A percentile compares a stretch with the other conserved stretches of the same genome.
phyloP scores from a whole-genome alignment of 2,888 invertebrate genomes.

The Hedya salicella region DNA sequence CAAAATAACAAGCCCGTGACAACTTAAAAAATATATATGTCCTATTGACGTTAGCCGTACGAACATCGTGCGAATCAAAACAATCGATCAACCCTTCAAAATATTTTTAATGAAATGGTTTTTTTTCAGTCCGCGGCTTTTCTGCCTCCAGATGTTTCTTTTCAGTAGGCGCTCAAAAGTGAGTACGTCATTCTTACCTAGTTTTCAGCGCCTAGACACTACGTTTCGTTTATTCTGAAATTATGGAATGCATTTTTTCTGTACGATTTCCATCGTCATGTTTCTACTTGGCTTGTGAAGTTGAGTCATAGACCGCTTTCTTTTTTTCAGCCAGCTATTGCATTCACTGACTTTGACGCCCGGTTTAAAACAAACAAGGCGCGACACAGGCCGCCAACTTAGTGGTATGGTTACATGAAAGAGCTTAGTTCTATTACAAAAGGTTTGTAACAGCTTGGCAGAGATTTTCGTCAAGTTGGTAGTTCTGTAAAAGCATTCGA shows the following conservation, averaged over 20 bases:
- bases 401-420: not conserved
- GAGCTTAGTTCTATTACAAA: not conserved
- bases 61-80: too few relatives aligned
- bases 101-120: too few relatives aligned
- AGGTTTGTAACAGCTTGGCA: not conserved
- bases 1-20: conserved; percentile 5
- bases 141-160: too few relatives aligned
- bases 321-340: conserved; percentile 18
- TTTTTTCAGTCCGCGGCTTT: too few relatives aligned
- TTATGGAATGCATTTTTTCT: too few relatives aligned
- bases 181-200: too few relatives aligned
- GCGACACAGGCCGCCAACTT: not conserved
- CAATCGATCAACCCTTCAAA: too few relatives aligned
- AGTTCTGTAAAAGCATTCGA: conserved; percentile 25
- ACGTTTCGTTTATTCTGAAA: too few relatives aligned
- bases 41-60: too few relatives aligned
- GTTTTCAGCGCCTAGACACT: too few relatives aligned
- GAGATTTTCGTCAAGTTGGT: not conserved
- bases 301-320: conserved; percentile 9
- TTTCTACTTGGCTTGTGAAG: not conserved
- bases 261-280: not conserved
- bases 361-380: conserved; percentile 30
- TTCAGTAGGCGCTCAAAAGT: too few relatives aligned
- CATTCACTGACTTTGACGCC: conserved; percentile 36
- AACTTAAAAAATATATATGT: not conserved